Evolutionary conservation across 2,888 invertebrate genomes (phyloP), one percentile per base, ranked within the genome.

Genomic region (Celastrina argiolus): DNA sequence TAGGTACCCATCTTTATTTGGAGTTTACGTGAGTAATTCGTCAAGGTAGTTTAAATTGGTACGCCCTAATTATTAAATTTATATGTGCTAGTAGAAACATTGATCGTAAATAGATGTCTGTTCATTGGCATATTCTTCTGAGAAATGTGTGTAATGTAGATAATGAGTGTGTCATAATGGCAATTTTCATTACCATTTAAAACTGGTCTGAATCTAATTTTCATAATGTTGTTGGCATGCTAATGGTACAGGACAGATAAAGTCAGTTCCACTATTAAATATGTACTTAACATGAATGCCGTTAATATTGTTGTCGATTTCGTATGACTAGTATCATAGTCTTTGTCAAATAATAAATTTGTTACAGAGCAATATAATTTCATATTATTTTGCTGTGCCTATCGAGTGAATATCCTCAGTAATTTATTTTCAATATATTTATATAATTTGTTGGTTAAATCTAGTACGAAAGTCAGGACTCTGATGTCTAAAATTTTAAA

Each of bases 141-240:
- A 45, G 45, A 18, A 51, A 16, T 26, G 4, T 51, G 22, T 51
- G 51, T 51, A 26, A 51, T 51, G 51, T 14, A 26, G 22, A 51
- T 51, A 26, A 51, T 51, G 22, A 45, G 45, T 45, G 18, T 45
- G 45, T 45, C 45, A 45, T 51, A 26, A 51, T 51, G 12, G 5
- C 22, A 31, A 31, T 58, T 31, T 58, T 31, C 28, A 58, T 58
- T 58, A 58, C 58, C 31, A 58, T 58, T 31, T 31, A 31, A 7
- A 58, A 58, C 58, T 58, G 58, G 58, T 58, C n/a, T n/a, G n/a
- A 58, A 31, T 58, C n/a, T 58, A 58, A 16, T 58, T 31, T 58
- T 28, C 28, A 31, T 31, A 58, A 51, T 51, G 51, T 22, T 51
- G 51, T 51, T 22, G 51, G 51, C 51, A 51, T 22, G 22, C 22